Evolutionary conservation across 2,113 vertebrate genomes (phyloP), one percentile per base, ranked within the genome.

Genomic region (Arizona elegans): DNA sequence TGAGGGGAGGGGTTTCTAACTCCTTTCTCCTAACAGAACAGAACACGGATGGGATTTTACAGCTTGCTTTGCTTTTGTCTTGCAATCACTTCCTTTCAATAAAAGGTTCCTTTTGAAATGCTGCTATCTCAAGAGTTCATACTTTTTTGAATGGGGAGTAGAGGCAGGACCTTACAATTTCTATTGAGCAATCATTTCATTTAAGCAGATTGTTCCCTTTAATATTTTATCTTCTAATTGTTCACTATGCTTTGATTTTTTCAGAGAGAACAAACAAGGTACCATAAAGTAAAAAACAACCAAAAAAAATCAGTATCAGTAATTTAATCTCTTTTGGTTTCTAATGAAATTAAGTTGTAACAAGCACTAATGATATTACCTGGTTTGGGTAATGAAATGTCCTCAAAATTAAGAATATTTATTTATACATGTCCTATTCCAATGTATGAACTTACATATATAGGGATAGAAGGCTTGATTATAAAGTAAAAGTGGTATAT

Each of bases 181-280:
- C 95, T 59, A 26, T 24, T 92, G 65, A 92, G 87, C 38, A 92
- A 53, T 89, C 81, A 54, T 91, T 91, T 95, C 86, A 92, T 88
- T 90, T 92, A 92, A 92, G 88, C 54, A 70, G 54, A 10, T 17
- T 3, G 3, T 90, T n/a, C 87, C 75, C 87, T 93, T 92, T 56
- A 96, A 94, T 91, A 91, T 91, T 93, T 95, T 92, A 94, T 90
- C 55, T 26, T 86, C 62, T 19, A 19, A 55, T 70, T 91, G 87
- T 53, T 87, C 93, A 33, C 5, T 86, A 13, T 43, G 85, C 55
- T 93, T 24, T 9, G 13, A 33, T 26, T n/a, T 19, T 87, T 55
- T n/a, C 86, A 92, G 55, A 75, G 38, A 50, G 10, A 86, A 86
- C 58, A 52, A 56, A 85, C 58, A 89, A 89, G 43, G 85, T 87